Evolutionary conservation across 2,888 invertebrate species (phyloP), one percentile per base, ranked within the genome.

Genomic region (Tuberolachnus salignus): DNA sequence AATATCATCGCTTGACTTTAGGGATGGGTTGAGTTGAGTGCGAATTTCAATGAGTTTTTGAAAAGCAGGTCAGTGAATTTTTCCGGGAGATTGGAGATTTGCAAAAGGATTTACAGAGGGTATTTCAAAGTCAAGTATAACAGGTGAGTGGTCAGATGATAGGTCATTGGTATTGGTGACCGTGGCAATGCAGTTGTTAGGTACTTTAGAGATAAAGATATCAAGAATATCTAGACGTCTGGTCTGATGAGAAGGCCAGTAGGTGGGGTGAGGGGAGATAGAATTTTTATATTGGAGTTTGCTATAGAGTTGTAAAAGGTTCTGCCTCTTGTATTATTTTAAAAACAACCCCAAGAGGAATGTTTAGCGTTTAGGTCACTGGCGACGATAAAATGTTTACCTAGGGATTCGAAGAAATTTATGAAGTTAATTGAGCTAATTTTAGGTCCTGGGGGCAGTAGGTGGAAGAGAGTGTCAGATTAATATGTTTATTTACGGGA

Each of bases 401-500:
- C 55, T 21, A 55, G 55, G 1, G 55, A 55, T 55, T 55, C 21
- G 21, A 55, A 55, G 42, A 9, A 26, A 51, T 74, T 63, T 49
- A 16, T 53, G 21, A 64, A 74, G 9, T 66, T 66, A 13, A 2
- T 14, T 46, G 64, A 23, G 64, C 9, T 66, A 66, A 61, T 74
- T 53, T 26, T 61, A 64, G 59, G 59, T 63, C 74, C 49, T 49
- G 63, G 74, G 64, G 64, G 42, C 74, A 74, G 63, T 74, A 74
- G 46, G 19, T 51, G 63, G 61, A 63, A 14, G 61, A 63, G 19
- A 74, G 6, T 13, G 61, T 13, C 34, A 74, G 19, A 49, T 59
- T 49, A n/a, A 49, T 16, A 23, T 59, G 61, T 34, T 34, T 34
- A 6, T 34, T 34, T 3, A 75, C 0, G 2, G 46, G 14, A 0